Percentiles rank a stretch among this genome's conserved stretches.
These are phyloP conservation scores for Cnemophilus loriae DNA, from an alignment of 2,113 vertebrate genomes.

Conservation along the genomic window DNA sequence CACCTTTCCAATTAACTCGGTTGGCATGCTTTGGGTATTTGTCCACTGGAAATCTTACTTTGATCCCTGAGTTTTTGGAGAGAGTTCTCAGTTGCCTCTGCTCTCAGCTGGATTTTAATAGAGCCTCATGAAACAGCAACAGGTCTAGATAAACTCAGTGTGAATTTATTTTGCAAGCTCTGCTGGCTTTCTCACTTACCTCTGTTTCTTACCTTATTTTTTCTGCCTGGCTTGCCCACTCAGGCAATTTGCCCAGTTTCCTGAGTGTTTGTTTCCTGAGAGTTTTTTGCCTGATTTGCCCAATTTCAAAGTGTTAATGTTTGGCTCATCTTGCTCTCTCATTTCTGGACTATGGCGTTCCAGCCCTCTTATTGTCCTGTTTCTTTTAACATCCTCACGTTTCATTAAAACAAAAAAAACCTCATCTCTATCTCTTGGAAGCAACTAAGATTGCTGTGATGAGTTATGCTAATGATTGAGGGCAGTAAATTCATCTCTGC, in stretches of 20 bases:
- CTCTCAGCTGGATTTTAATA: constrained; percentile 14
- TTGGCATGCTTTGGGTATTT: background rate
- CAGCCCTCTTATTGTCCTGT: background rate
- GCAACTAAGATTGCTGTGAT: background rate
- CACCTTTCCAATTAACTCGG: background rate
- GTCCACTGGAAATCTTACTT: background rate
- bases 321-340: background rate
- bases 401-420: background rate
- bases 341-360: background rate
- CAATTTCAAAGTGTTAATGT: background rate
- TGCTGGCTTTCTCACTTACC: background rate
- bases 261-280: no score
- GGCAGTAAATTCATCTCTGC: background rate
- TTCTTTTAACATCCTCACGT: background rate
- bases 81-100: background rate
- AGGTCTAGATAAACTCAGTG: background rate
- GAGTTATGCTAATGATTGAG: background rate
- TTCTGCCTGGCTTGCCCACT: background rate
- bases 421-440: background rate
- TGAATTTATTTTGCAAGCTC: background rate
- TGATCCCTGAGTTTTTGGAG: background rate
- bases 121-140: background rate
- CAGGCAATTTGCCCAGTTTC: background rate
- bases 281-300: no score
- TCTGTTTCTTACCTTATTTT: background rate